These are phyloP conservation scores for Nebria salina DNA, from an alignment of 2,888 invertebrate genomes.

Conservation along the genomic window DNA sequence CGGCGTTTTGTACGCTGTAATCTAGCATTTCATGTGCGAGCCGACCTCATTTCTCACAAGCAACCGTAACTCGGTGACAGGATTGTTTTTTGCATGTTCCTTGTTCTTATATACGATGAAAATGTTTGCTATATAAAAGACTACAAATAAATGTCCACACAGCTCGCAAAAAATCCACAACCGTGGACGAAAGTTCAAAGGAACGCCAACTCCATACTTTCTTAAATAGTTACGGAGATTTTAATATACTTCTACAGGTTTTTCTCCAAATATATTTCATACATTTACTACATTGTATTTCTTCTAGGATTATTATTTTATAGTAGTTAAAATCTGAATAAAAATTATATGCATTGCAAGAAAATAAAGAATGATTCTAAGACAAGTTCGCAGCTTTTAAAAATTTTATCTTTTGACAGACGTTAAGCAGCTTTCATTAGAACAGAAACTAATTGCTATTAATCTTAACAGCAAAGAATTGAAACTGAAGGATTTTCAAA, in stretches of 20 bases:
- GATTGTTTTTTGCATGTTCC: conserved; percentile 34
- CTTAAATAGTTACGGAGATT: neutral
- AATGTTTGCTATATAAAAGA: conserved; percentile 41
- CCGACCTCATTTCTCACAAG: conserved; percentile 34
- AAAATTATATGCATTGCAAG: too few relatives aligned
- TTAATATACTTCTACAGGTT: neutral
- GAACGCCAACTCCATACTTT: neutral
- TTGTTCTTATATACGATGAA: conserved; percentile 17
- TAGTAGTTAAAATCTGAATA: too few relatives aligned
- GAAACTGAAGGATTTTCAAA: neutral
- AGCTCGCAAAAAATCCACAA: conserved; percentile 20
- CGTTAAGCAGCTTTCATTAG: too few relatives aligned
- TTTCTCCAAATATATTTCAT: neutral
- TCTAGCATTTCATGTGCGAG: conserved; percentile 20
- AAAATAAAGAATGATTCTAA: too few relatives aligned
- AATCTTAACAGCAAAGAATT: conserved; percentile 1
- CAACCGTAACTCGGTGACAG: conserved; percentile 30
- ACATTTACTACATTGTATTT: too few relatives aligned
- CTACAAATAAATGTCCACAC: conserved; percentile 39
- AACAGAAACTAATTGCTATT: neutral
- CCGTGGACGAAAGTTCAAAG: conserved; percentile 38
- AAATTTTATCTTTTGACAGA: neutral
- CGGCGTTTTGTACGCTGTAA: conserved; percentile 17
- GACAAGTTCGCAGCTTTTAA: too few relatives aligned
- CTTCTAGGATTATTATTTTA: too few relatives aligned